Base-by-base conservation (phyloP, 2,113 vertebrate genomes). In the Amblyopsis rosae region DNA sequence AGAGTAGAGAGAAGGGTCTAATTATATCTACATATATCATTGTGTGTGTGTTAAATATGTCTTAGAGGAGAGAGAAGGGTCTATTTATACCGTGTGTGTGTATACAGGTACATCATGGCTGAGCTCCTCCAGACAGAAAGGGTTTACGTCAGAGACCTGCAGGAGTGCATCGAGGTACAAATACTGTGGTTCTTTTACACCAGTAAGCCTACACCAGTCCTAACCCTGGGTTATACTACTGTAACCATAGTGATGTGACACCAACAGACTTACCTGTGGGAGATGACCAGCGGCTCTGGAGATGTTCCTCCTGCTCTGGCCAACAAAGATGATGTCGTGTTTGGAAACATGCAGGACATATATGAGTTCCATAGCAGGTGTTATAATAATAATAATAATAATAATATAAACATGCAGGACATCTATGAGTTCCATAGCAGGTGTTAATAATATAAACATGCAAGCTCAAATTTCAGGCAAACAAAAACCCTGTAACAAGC, bases 331-430 rank as follows among this genome's bases (percentile, higher is more conserved):
- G 96, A 98, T 59, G 90, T 96, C 55, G 96, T 99, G 83, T 99
- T 99, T 72, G 98, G 98, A 72, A 99, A 99, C 88, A 98, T 99
- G 83, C 97, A 98, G 90, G 98, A 99, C 88, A 97, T 99, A 79
- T 98, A 98, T 65, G 98, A 99, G 85, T 99, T 99, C 82, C 98
- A 99, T 87, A 99, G 98, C 93, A 99, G 98, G 98, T 99, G 93
- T 92, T 3, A 13, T 32, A 26, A 3, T 59, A 53, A n/a, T 35
- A 16, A 45, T 66, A 7, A 41, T 26, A n/a, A n/a, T n/a, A n/a
- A n/a, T 33, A 19, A 32, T 15, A 59, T n/a, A 49, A 51, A 53
- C 4, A 41, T 56, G 9, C 1, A 51, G 49, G 54, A 26, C 51
- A 72, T 46, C 33, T 49, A n/a, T 15, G 15, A 49, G 48, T n/a